These are phyloP conservation scores for Oreamnos americanus DNA, from an alignment of 2,113 vertebrate genomes.

Conservation along the genomic window DNA sequence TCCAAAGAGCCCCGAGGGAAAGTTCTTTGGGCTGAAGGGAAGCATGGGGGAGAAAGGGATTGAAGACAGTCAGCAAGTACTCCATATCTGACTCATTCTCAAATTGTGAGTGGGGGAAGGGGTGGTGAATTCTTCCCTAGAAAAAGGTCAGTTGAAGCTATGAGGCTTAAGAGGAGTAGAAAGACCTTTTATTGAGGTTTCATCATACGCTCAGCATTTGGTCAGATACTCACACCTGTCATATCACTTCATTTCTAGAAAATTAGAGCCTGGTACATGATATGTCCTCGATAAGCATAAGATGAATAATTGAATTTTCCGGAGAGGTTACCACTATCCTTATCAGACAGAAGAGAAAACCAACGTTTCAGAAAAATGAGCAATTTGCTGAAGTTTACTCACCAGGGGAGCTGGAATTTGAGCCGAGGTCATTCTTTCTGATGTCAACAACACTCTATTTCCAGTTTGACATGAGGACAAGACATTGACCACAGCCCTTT, in stretches of 20 bases:
- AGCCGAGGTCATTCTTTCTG: background rate
- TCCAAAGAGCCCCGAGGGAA: constrained; percentile 27
- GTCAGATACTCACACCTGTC: background rate
- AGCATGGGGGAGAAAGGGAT: background rate
- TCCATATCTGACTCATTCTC: background rate
- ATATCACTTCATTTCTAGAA: background rate
- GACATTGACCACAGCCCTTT: background rate
- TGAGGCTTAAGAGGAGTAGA: background rate
- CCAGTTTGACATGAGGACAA: background rate
- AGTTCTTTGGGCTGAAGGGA: background rate
- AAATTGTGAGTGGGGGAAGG: rapidly evolving
- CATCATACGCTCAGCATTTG: background rate
- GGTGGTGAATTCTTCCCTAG: background rate
- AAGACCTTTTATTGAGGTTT: background rate
- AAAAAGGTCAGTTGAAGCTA: background rate
- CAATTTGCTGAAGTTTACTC: background rate
- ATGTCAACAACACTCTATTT: background rate
- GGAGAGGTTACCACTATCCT: background rate
- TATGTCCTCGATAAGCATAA: background rate
- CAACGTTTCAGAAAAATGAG: background rate
- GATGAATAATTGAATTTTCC: constrained; percentile 18
- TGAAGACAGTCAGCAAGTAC: background rate
- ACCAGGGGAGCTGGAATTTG: background rate
- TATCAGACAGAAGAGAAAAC: background rate
- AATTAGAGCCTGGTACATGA: background rate